These are phyloP conservation scores for Oryzias woworae DNA, from an alignment of 2,113 vertebrate genomes.

Conservation along the genomic window DNA sequence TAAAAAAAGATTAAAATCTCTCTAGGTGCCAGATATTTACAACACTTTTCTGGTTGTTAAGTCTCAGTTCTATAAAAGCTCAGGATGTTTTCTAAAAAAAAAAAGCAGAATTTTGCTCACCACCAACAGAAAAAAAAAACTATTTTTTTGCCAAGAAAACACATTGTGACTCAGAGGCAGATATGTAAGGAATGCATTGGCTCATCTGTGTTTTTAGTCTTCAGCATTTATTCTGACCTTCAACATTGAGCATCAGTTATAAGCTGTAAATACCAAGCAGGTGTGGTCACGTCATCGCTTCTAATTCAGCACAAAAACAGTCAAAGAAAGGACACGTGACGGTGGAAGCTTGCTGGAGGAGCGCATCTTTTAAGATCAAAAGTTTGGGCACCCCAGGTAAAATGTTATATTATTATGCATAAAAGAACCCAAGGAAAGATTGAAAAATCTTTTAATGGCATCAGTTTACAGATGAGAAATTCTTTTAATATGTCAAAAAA, in stretches of 20 bases:
- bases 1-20: conserved; percentile 2
- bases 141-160: too few relatives aligned
- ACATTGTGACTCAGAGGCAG: too few relatives aligned
- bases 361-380: neutral
- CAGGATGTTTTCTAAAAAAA: conserved; percentile 52
- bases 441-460: too few relatives aligned
- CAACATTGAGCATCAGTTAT: conserved; percentile 37
- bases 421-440: too few relatives aligned
- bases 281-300: conserved; percentile 65
- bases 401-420: too few relatives aligned
- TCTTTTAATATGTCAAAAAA: too few relatives aligned
- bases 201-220: conserved; percentile 13
- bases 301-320: conserved; percentile 39
- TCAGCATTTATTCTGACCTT: conserved; percentile 40
- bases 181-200: too few relatives aligned
- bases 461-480: too few relatives aligned
- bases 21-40: conserved; percentile 27
- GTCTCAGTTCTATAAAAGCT: conserved; percentile 24
- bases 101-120: conserved; percentile 40
- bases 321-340: conserved; percentile 19
- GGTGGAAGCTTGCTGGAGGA: conserved; percentile 4
- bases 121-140: conserved; percentile 10
- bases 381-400: too few relatives aligned
- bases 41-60: conserved; percentile 27
- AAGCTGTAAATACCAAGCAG: conserved; percentile 64